These are phyloP conservation scores for Idaea dimidiata DNA, from an alignment of 2,888 invertebrate genomes.

Conservation along the genomic window DNA sequence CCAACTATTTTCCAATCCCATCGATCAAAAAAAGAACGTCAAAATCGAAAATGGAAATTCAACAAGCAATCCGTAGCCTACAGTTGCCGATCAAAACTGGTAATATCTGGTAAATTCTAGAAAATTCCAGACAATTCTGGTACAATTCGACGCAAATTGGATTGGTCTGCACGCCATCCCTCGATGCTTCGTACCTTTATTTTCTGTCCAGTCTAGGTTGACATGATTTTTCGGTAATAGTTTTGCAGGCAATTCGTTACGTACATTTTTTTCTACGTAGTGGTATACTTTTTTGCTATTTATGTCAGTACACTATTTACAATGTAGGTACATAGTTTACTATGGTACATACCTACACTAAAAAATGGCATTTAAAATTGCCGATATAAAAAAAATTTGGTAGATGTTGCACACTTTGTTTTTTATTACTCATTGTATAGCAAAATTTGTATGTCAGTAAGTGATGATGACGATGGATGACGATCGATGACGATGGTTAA, in stretches of 20 bases:
- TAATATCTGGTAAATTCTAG: constrained; percentile 52
- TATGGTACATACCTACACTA: no score
- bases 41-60: constrained; percentile 29
- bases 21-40: constrained; percentile 18
- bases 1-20: constrained; percentile 9
- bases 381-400: no score
- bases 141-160: constrained; percentile 61
- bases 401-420: no score
- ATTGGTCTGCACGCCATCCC: constrained; percentile 48
- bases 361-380: no score
- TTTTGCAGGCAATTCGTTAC: neutral
- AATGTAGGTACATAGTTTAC: no score
- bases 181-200: neutral
- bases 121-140: constrained; percentile 27
- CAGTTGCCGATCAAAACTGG: constrained; percentile 36
- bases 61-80: constrained; percentile 23
- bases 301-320: no score
- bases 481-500: no score
- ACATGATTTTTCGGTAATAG: neutral
- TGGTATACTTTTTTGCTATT: no score
- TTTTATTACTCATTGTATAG: no score
- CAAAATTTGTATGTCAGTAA: no score
- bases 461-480: no score
- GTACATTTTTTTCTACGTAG: neutral
- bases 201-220: neutral